phyloP scores from a whole-genome alignment of 2,113 vertebrate species.

The Pterocles gutturalis region DNA sequence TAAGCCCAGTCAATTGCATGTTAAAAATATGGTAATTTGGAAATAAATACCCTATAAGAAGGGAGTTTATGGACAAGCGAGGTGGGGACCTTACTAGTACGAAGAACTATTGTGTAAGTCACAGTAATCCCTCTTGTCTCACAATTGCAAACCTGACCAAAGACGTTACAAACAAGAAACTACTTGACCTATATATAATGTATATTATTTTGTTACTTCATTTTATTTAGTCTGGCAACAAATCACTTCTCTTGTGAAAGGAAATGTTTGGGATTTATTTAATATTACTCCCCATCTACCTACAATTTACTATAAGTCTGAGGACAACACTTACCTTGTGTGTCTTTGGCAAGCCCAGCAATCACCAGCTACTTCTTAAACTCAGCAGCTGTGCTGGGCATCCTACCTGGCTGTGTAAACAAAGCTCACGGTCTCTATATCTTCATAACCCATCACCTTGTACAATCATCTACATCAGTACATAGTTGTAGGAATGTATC shows the following conservation, averaged over 20 bases:
- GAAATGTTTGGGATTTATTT: not conserved
- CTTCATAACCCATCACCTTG: not conserved
- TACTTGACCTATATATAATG: not conserved
- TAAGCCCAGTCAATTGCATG: not conserved
- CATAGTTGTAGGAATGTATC: not conserved
- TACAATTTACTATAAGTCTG: not conserved
- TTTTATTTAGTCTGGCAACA: not conserved
- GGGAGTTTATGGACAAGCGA: not conserved
- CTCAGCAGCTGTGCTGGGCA: not conserved
- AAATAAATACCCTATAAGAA: not conserved
- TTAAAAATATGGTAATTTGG: not conserved
- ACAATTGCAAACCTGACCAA: not conserved
- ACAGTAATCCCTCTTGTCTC: not conserved
- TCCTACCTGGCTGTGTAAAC: not conserved
- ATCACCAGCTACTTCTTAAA: not conserved
- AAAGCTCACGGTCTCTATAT: not conserved
- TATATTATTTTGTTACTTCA: not conserved
- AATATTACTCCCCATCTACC: not conserved
- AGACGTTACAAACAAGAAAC: not conserved
- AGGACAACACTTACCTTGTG: not conserved
- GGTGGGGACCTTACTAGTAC: too few relatives aligned
- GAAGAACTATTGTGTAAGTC: not conserved
- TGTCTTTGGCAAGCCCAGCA: not conserved
- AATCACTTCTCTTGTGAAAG: not conserved
- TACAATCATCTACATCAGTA: not conserved